phyloP scores from a whole-genome alignment of 2,888 invertebrate species.

The Drosophila borborema region DNA sequence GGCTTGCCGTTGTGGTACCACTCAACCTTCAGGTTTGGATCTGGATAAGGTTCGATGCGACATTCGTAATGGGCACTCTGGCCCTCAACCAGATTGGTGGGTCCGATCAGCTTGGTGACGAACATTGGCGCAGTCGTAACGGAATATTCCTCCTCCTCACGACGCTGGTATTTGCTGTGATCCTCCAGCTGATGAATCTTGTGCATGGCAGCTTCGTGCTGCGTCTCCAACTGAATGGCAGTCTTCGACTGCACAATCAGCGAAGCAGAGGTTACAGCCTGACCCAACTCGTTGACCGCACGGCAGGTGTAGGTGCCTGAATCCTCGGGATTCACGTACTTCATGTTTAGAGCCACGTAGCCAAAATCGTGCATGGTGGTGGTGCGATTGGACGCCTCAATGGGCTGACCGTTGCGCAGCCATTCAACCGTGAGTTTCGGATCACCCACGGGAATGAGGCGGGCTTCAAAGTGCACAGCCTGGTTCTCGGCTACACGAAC shows the following conservation, averaged over 20 bases:
- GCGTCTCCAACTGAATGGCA: slow-evolving; percentile 93
- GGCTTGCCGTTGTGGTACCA: slow-evolving; percentile 98
- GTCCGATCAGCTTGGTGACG: slow-evolving; percentile 93
- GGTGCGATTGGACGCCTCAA: slow-evolving; percentile 95
- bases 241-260: slow-evolving; percentile 95
- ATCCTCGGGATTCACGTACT: slow-evolving; percentile 97
- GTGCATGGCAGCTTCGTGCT: slow-evolving; percentile 94
- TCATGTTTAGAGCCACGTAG: slow-evolving; percentile 97
- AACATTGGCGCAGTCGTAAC: slow-evolving; percentile 94
- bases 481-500: slow-evolving; percentile 94
- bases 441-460: slow-evolving; percentile 97
- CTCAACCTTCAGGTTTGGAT: slow-evolving; percentile 94
- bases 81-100: slow-evolving; percentile 93
- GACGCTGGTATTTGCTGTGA: slow-evolving; percentile 90
- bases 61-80: slow-evolving; percentile 97
- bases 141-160: slow-evolving; percentile 92
- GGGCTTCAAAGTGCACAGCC: slow-evolving; percentile 96
- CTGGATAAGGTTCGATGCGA: slow-evolving; percentile 96
- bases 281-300: slow-evolving; percentile 95
- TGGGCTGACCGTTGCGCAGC: slow-evolving; percentile 95
- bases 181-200: slow-evolving; percentile 95
- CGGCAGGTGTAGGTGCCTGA: slow-evolving; percentile 98
- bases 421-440: slow-evolving; percentile 96
- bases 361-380: slow-evolving; percentile 99
- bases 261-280: slow-evolving; percentile 97